Evolutionary conservation across 2,888 invertebrate genomes (phyloP).

Genomic region (Gryllus longicercus): DNA sequence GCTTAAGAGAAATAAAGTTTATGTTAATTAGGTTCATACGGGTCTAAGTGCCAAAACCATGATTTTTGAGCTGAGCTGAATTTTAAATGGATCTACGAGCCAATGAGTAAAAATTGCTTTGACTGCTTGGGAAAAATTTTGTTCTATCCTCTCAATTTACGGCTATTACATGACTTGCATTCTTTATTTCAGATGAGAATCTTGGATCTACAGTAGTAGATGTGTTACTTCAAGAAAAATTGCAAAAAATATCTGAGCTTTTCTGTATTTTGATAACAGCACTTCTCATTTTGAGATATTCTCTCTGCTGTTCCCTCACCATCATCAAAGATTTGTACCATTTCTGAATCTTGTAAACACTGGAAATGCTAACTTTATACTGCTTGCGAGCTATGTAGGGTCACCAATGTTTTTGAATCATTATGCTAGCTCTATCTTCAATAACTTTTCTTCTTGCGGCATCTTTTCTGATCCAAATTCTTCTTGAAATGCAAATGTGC

Average conservation of each 20-base stretch:
- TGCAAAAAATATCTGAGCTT: conserved; percentile 34
- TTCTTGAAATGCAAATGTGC: conserved; percentile 43
- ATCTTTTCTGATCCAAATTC: conserved; percentile 42
- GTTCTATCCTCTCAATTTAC: too few species aligned
- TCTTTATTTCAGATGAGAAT: too few species aligned
- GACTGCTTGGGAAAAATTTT: too few species aligned
- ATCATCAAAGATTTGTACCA: conserved; percentile 40
- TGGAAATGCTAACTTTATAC: conserved; percentile 31
- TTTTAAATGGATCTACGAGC: too few species aligned
- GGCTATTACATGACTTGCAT: too few species aligned
- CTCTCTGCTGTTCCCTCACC: conserved; percentile 43
- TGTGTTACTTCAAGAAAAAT: too few species aligned
- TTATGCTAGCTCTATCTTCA: conserved; percentile 46
- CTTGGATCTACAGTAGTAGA: too few species aligned
- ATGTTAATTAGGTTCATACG: too few species aligned
- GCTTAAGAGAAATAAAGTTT: too few species aligned
- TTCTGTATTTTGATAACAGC: conserved; percentile 34
- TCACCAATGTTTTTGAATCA: conserved; percentile 53
- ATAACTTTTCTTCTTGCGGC: conserved; percentile 42
- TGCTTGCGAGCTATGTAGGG: conserved; percentile 45
- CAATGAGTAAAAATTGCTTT: too few species aligned
- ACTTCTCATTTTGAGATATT: conserved; percentile 45
- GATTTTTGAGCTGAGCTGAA: too few species aligned
- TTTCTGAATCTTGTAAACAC: conserved; percentile 41
- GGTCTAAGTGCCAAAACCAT: too few species aligned